phyloP scores from a whole-genome alignment of 2,113 vertebrate species.

The Catharus minimus region DNA sequence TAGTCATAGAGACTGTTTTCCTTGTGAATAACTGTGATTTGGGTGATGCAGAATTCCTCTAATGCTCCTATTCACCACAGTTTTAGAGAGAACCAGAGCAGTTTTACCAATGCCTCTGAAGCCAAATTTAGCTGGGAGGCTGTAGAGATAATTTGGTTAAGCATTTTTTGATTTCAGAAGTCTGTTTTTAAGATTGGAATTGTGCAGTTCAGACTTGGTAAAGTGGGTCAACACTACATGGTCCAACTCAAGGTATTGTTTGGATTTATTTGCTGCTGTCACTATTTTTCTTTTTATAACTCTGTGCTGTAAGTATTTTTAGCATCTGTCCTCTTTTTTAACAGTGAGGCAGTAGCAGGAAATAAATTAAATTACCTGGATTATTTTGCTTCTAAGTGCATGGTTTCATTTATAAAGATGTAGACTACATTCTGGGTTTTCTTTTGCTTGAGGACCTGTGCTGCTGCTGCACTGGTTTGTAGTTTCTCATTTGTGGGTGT shows the following conservation, averaged over 20 bases:
- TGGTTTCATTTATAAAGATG: neutral
- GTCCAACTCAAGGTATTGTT: neutral
- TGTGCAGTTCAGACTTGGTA: neutral
- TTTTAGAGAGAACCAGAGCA: neutral
- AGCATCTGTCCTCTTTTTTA: neutral
- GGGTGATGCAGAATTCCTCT: neutral
- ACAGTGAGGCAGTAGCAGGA: neutral
- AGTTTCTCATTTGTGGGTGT: neutral
- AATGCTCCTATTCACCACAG: neutral
- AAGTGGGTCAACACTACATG: neutral
- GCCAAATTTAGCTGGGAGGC: neutral
- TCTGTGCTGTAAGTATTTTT: slow-evolving; percentile 13
- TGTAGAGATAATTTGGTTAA: neutral
- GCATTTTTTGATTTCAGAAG: neutral
- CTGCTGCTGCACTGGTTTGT: neutral
- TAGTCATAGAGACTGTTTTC: neutral
- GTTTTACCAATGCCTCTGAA: neutral
- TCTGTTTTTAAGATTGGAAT: neutral
- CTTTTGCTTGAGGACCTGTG: neutral
- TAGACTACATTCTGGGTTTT: neutral
- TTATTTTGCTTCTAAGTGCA: neutral
- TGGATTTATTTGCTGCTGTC: slow-evolving; percentile 34
- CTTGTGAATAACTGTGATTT: neutral
- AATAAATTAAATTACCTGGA: neutral
- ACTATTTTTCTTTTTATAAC: slow-evolving; percentile 8